A percentile compares a stretch with the other conserved stretches of the same genome.
phyloP scores from a whole-genome alignment of 2,797 vertebrate genomes.

The Esox lucius region DNA sequence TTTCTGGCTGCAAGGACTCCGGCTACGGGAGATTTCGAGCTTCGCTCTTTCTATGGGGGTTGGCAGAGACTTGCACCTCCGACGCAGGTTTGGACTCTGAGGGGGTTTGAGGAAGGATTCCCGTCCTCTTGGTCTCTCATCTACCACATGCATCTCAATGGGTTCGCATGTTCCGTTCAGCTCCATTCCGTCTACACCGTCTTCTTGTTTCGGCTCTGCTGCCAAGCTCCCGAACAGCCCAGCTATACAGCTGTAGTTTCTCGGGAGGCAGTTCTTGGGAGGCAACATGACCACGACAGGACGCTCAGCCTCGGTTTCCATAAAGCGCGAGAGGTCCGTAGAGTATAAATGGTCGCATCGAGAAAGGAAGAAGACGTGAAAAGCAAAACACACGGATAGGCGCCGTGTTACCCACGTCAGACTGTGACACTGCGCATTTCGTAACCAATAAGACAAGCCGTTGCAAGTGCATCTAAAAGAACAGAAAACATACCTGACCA shows the following conservation, averaged over 20 bases:
- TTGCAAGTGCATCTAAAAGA: conserved; percentile 7
- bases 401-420: conserved; percentile 55
- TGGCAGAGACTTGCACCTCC: conserved; percentile 88
- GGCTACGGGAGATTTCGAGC: conserved; percentile 76
- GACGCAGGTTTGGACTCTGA: conserved; percentile 83
- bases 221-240: conserved; percentile 84
- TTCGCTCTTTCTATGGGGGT: conserved; percentile 80
- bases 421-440: conserved; percentile 43
- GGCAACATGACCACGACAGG: conserved; percentile 77
- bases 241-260: conserved; percentile 92
- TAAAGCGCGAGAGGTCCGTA: conserved; percentile 60
- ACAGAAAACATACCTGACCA: background rate
- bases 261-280: conserved; percentile 86
- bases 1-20: conserved; percentile 84
- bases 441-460: conserved; percentile 56
- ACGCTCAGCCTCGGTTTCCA: conserved; percentile 73
- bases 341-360: conserved; percentile 44
- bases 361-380: conserved; percentile 49
- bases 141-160: conserved; percentile 72
- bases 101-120: conserved; percentile 74
- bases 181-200: conserved; percentile 68
- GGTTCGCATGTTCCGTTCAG: conserved; percentile 66
- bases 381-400: conserved; percentile 53
- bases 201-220: conserved; percentile 72
- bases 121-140: conserved; percentile 77